A percentile compares a stretch with the other conserved stretches of the same genome.
These are phyloP conservation scores for Tympanuchus pallidicinctus DNA, from an alignment of 2,113 vertebrate species.

Conservation along the genomic window DNA sequence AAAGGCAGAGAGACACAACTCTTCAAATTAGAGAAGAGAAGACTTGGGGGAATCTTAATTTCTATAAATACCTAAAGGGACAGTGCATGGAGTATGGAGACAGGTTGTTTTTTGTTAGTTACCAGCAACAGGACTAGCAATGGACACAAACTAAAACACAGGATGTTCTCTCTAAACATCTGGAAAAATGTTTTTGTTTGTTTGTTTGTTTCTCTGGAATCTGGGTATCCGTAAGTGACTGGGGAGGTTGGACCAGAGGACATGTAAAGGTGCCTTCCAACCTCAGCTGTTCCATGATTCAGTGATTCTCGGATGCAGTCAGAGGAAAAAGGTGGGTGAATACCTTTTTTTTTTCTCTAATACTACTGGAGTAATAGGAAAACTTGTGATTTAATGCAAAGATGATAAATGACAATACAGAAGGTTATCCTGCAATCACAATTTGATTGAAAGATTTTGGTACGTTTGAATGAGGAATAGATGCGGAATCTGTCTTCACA, in stretches of 20 bases:
- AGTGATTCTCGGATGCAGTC: background rate
- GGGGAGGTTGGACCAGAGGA: background rate
- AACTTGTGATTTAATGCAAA: background rate
- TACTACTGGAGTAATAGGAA: background rate
- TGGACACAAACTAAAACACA: background rate
- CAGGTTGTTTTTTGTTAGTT: background rate
- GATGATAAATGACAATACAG: background rate
- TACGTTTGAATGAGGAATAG: background rate
- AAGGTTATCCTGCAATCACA: background rate
- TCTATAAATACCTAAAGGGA: background rate
- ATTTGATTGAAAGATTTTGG: background rate
- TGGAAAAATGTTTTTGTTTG: background rate
- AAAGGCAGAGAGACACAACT: background rate
- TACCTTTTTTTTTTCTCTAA: background rate
- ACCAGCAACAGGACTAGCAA: background rate
- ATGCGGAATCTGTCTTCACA: background rate
- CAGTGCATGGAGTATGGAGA: background rate
- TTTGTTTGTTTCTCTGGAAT: background rate
- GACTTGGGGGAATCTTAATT: background rate
- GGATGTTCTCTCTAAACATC: background rate
- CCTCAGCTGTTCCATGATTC: background rate
- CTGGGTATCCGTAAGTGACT: background rate
- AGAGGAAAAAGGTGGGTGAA: background rate
- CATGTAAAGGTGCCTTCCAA: background rate
- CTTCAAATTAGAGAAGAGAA: background rate